Evolutionary conservation across 2,113 vertebrate species (phyloP).

Genomic region (Gallinago media): DNA sequence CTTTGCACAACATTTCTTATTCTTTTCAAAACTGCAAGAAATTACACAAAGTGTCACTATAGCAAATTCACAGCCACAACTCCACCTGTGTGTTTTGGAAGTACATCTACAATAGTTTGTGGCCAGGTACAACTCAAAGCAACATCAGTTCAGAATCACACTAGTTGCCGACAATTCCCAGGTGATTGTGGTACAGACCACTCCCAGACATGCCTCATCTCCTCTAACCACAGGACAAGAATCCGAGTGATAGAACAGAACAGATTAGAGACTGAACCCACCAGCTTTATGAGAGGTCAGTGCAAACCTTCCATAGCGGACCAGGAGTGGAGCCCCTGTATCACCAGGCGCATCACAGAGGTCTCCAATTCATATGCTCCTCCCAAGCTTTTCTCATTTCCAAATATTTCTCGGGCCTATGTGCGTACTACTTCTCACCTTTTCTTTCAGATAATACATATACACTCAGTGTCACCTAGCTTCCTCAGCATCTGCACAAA

Average conservation of each 20-base stretch:
- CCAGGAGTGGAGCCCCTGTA: background rate
- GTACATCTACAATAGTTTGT: background rate
- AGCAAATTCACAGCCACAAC: background rate
- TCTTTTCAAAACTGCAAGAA: background rate
- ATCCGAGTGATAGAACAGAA: background rate
- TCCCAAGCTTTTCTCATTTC: background rate
- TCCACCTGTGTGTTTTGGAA: background rate
- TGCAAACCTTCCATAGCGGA: background rate
- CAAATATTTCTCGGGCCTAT: background rate
- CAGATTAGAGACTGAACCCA: background rate
- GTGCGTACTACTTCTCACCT: background rate
- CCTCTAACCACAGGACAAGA: rapidly evolving
- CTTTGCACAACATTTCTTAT: background rate
- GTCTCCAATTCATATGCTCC: background rate
- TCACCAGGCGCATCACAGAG: background rate
- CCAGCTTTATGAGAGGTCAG: background rate
- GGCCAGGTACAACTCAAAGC: background rate
- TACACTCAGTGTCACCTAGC: background rate
- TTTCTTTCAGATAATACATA: background rate
- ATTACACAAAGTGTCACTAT: background rate
- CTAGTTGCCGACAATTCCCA: background rate
- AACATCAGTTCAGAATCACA: background rate
- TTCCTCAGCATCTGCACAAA: background rate
- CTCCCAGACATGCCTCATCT: rapidly evolving
- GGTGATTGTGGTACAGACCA: background rate